A percentile compares a stretch with the other conserved stretches of the same genome.
phyloP scores from a whole-genome alignment of 2,797 vertebrate genomes.

The Pipistrellus pipistrellus region DNA sequence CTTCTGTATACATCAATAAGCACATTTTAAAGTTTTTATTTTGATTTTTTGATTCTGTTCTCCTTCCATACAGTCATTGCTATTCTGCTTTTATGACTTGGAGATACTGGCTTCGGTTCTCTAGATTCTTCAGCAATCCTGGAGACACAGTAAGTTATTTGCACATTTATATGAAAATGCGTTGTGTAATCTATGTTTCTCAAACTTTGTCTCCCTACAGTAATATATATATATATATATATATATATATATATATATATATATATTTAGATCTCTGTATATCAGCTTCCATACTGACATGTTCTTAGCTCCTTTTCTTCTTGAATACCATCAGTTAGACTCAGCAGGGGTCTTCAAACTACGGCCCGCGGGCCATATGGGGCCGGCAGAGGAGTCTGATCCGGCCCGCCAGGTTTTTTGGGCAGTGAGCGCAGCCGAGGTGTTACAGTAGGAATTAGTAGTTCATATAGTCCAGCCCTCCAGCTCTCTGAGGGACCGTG shows the following conservation, averaged over 20 bases:
- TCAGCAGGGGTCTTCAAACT: no score
- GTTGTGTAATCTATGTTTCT: neutral
- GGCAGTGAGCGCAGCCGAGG: no score
- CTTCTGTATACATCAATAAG: neutral
- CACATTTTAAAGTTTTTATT: neutral
- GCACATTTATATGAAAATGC: neutral
- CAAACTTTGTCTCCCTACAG: neutral
- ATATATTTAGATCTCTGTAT: neutral
- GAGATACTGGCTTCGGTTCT: conserved; percentile 14
- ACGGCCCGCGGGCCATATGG: no score
- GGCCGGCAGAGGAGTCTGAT: no score
- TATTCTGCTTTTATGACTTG: conserved; percentile 50
- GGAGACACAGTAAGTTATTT: conserved; percentile 17
- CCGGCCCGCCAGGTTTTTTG: no score
- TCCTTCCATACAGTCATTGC: neutral
- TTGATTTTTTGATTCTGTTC: neutral
- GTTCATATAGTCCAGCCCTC: no score
- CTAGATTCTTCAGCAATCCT: conserved; percentile 31
- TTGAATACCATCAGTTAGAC: conserved; percentile 19
- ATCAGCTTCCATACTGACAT: neutral
- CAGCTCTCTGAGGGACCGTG: no score
- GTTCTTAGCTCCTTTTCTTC: conserved; percentile 31
- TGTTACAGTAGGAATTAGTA: no score
- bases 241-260: neutral
- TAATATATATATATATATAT: neutral